These are phyloP conservation scores for Globia sparganii DNA, from an alignment of 2,888 invertebrate species.

Conservation along the genomic window DNA sequence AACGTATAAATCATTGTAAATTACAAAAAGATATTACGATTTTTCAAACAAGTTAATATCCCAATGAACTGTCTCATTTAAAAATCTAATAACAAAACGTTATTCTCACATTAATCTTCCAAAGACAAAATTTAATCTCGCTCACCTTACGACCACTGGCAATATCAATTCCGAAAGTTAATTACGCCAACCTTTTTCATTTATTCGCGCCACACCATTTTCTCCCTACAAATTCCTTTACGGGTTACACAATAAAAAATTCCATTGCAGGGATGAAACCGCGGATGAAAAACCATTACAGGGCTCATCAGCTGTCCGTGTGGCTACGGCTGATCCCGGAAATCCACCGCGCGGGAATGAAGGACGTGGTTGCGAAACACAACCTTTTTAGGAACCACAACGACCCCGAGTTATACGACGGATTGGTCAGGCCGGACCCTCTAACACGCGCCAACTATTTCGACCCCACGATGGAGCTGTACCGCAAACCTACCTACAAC, in stretches of 20 bases:
- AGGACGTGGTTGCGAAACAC: constrained; percentile 96
- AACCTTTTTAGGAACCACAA: constrained; percentile 97
- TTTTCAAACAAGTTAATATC: constrained; percentile 28
- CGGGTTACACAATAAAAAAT: constrained; percentile 76
- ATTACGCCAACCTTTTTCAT: constrained; percentile 72
- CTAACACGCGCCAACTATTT: constrained; percentile 92
- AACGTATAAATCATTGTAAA: not conserved
- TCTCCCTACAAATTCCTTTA: constrained; percentile 61
- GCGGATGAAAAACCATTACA: constrained; percentile 97
- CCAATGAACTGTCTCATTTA: constrained; percentile 20
- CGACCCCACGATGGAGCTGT: constrained; percentile 91
- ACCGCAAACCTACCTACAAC: constrained; percentile 91
- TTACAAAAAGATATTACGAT: not conserved
- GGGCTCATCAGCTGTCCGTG: constrained; percentile 98
- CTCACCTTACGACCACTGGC: constrained; percentile 65
- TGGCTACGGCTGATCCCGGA: constrained; percentile 98
- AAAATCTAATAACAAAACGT: constrained; percentile 49
- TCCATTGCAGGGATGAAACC: constrained; percentile 96
- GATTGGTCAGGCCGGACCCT: constrained; percentile 95
- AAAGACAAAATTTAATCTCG: constrained; percentile 71
- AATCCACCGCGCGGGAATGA: constrained; percentile 96
- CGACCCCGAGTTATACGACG: constrained; percentile 97
- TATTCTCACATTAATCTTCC: constrained; percentile 61
- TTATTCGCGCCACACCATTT: constrained; percentile 68
- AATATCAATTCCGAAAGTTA: constrained; percentile 76